A percentile compares a stretch with the other conserved stretches of the same genome.
These are phyloP conservation scores for Pogonophryne albipinna DNA, from an alignment of 2,797 vertebrate species.

Conservation along the genomic window DNA sequence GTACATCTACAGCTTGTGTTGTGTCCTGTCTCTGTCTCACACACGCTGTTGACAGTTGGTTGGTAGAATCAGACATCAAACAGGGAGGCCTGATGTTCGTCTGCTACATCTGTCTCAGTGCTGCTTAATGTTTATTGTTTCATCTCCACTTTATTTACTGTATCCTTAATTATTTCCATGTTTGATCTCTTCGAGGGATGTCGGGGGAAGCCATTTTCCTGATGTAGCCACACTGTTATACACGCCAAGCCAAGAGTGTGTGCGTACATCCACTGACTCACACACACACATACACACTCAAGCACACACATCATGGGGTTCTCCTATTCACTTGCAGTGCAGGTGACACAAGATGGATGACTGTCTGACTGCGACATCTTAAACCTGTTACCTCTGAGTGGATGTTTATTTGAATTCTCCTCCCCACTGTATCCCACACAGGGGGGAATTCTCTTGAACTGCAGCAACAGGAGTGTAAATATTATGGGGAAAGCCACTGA, in stretches of 20 bases:
- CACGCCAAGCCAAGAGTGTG: conserved; percentile 33
- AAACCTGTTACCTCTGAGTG: conserved; percentile 84
- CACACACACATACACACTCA: conserved; percentile 13
- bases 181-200: conserved; percentile 70
- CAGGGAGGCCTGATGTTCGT: conserved; percentile 58
- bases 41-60: conserved; percentile 66
- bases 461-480: conserved; percentile 79
- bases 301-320: neutral
- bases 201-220: conserved; percentile 55
- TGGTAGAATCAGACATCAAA: conserved; percentile 75
- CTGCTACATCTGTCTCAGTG: conserved; percentile 75
- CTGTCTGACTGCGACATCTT: conserved; percentile 83
- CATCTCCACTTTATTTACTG: conserved; percentile 81
- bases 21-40: conserved; percentile 46
- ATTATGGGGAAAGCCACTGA: conserved; percentile 82
- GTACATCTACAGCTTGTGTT: conserved; percentile 44
- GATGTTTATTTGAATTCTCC: conserved; percentile 86
- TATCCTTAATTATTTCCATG: conserved; percentile 81
- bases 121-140: conserved; percentile 81
- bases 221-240: conserved; percentile 44
- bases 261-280: neutral
- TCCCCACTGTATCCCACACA: conserved; percentile 73
- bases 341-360: conserved; percentile 83
- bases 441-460: conserved; percentile 78
- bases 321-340: conserved; percentile 61